Evolutionary conservation across 1,140 invertebrate genomes (phyloP).

Genomic region (Mactra quadrangularis): DNA sequence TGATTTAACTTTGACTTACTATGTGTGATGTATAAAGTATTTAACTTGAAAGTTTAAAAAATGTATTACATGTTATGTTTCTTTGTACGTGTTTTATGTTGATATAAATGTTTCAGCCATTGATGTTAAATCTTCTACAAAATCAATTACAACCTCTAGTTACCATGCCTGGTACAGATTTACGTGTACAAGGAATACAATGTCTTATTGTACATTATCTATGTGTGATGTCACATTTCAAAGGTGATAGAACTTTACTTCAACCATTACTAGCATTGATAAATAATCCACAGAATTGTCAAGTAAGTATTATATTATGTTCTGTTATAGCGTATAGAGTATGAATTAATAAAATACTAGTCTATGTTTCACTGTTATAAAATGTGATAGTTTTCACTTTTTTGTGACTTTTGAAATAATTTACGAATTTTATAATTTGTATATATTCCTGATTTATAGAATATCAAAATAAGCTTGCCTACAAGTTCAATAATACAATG

Average conservation of each 20-base stretch:
- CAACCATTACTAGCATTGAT: constrained; percentile 61
- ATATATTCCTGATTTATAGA: neutral
- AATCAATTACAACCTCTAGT: constrained; percentile 18
- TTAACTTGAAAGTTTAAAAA: no score
- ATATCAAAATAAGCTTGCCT: neutral
- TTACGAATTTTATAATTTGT: neutral
- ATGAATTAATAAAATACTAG: neutral
- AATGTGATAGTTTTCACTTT: neutral
- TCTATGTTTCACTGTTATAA: no score
- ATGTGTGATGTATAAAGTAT: no score
- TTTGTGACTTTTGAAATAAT: neutral
- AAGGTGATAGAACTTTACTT: constrained; percentile 56
- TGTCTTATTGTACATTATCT: constrained; percentile 67
- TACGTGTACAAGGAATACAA: constrained; percentile 62
- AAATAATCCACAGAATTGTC: constrained; percentile 59
- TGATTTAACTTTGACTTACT: no score
- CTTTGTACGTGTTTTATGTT: no score
- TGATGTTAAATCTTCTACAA: neutral
- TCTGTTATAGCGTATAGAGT: neutral
- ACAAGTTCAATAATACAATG: neutral
- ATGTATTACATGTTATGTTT: no score
- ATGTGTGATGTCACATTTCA: constrained; percentile 42
- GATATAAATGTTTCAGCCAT: constrained; percentile 18
- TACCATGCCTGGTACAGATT: neutral
- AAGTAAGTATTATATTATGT: constrained; percentile 23